Evolutionary conservation across 2,797 vertebrate genomes (phyloP).

Genomic region (Hozukius guyotensis): DNA sequence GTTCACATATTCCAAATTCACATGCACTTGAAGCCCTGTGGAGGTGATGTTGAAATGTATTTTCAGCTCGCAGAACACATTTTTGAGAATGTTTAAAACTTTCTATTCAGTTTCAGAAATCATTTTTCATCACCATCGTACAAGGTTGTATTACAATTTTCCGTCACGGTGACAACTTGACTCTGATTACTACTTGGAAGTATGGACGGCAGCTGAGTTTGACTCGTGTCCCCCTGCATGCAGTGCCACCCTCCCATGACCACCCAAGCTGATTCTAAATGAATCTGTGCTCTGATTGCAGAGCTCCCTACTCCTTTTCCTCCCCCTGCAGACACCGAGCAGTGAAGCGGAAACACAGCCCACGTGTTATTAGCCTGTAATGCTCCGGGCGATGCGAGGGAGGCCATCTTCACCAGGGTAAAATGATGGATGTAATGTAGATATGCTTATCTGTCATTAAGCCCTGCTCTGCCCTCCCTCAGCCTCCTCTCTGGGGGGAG

Average conservation of each 20-base stretch:
- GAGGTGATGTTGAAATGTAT: neutral
- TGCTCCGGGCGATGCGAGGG: slow-evolving; percentile 45
- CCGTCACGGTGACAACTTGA: neutral
- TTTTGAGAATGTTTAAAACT: neutral
- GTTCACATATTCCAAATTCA: neutral
- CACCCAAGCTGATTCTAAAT: slow-evolving; percentile 66
- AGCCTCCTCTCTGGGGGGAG: slow-evolving; percentile 27
- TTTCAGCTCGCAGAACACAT: neutral
- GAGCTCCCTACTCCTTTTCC: neutral
- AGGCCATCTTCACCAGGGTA: slow-evolving; percentile 52
- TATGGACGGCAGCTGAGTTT: neutral
- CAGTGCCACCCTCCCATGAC: slow-evolving; percentile 29
- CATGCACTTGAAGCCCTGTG: neutral
- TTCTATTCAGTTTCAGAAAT: neutral
- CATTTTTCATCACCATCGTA: neutral
- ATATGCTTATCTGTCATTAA: slow-evolving; percentile 71
- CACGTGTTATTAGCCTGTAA: slow-evolving; percentile 39
- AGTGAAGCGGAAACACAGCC: slow-evolving; percentile 31
- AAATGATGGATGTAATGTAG: slow-evolving; percentile 66
- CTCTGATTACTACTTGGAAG: neutral
- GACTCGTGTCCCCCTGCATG: neutral
- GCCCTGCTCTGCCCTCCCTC: slow-evolving; percentile 54
- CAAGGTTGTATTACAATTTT: neutral
- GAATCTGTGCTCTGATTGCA: slow-evolving; percentile 58
- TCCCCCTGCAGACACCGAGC: slow-evolving; percentile 41